Base-by-base conservation (phyloP, 2,797 vertebrate species). In the Pseudocheirus occidentalis region DNA sequence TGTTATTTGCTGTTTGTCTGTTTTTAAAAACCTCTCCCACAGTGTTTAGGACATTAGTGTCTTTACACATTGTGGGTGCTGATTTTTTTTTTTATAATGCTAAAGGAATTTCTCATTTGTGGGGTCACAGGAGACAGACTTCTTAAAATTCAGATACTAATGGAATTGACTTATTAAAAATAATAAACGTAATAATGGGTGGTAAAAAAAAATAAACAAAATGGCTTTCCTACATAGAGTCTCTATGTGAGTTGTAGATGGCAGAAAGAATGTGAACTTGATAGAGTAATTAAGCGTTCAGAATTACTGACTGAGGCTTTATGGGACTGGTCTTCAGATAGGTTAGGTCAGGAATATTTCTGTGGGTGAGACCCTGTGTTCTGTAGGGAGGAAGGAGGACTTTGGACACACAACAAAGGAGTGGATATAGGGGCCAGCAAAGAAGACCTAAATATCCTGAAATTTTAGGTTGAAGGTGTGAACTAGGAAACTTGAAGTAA, bases 91-190 rank as follows among this genome's bases (percentile, higher is more conserved):
- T 73, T 46, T 10, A 87, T 50, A 50, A 24, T 87, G 24, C 21
- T 87, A 46, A 50, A 87, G 94, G 90, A 95, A 58, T 93, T 92
- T 73, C 40, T 91, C 87, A 92, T 90, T 62, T n/a, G 93, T 97
- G 91, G 94, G 55, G n/a, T 95, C 92, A 92, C 92, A 95, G 87
- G 89, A 90, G 90, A 3, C 27, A 46, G n/a, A 34, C 29, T 97
- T 96, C 92, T 34, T 93, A 59, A 46, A 73, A 95, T 28, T 91
- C 50, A 91, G 53, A 18, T 57, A 1, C 55, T 94, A 6, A 46
- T 92, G 55, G 54, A 96, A 34, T 89, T 91, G 21, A 93, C 13
- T 58, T 29, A 31, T 55, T 55, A 53, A 55, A 92, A 34, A 87
- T 89, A 34, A 40, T 46, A 1, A 56, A 13, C 12, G 11, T 93